A percentile compares a stretch with the other conserved stretches of the same genome.
Conservation (phyloP, 2,888 invertebrate species). For the Onthophagus sagittarius region DNA sequence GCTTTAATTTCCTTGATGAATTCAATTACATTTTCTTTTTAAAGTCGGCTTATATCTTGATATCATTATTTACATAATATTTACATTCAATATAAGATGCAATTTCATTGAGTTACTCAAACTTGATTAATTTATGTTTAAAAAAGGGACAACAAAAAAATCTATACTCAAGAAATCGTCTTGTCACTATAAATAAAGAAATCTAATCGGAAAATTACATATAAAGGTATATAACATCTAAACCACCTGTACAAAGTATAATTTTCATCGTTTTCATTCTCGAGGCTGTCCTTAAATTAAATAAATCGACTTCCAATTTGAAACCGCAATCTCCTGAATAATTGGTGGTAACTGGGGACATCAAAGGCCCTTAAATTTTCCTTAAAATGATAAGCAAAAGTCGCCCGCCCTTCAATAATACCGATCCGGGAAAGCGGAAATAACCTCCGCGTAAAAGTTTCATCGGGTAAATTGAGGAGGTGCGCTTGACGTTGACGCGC, state of each 20-base stretch:
- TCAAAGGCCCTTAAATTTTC: neutral
- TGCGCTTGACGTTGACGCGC: conserved; percentile 8
- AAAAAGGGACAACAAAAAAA: neutral
- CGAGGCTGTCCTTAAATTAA: neutral
- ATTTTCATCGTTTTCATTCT: neutral
- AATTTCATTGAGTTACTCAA: no score
- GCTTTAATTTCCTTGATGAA: no score
- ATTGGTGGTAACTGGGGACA: neutral
- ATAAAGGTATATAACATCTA: neutral
- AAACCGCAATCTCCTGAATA: neutral
- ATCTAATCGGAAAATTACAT: neutral
- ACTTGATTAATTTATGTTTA: no score
- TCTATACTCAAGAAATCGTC: neutral
- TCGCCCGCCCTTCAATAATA: neutral
- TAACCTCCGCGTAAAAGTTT: conserved; percentile 3
- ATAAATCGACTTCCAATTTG: neutral
- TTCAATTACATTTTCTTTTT: no score
- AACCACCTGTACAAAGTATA: neutral
- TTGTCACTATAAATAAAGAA: neutral
- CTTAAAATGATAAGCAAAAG: neutral
- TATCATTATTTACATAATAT: no score
- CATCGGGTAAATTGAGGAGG: conserved; percentile 8
- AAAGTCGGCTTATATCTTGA: no score
- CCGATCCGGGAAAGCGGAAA: neutral
- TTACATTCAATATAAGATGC: no score